These are phyloP conservation scores for Leptosomus discolor DNA, from an alignment of 2,113 vertebrate species.

Conservation along the genomic window DNA sequence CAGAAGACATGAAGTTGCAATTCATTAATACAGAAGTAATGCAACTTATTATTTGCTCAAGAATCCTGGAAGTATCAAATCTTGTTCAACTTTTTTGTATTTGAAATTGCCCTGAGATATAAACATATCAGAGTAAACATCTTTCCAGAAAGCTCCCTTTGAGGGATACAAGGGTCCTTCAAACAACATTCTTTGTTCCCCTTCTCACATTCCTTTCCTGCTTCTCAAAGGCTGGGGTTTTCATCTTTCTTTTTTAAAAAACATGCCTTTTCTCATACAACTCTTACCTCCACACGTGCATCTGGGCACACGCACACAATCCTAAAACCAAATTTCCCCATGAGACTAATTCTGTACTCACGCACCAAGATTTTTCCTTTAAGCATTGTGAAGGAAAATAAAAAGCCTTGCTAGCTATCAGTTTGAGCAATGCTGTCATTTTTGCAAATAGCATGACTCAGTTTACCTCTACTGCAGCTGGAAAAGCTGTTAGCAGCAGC, in stretches of 20 bases:
- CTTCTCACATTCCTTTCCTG: background rate
- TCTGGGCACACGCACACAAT: background rate
- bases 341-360: background rate
- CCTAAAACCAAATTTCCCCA: too few species aligned
- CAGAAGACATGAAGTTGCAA: background rate
- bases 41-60: background rate
- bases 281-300: background rate
- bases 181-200: background rate
- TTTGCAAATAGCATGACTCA: background rate
- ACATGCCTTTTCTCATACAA: background rate
- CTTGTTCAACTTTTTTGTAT: background rate
- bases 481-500: background rate
- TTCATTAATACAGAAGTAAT: background rate
- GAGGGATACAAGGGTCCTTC: background rate
- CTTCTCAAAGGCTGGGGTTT: background rate
- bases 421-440: too few species aligned
- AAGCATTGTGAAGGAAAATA: background rate
- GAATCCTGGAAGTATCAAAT: background rate
- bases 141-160: background rate
- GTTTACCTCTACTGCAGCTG: background rate
- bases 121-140: background rate
- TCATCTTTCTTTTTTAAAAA: background rate
- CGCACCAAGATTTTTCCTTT: background rate
- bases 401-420: background rate
- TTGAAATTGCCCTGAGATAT: background rate